A percentile compares a stretch with the other conserved stretches of the same genome.
These are phyloP conservation scores for Dicerorhinus sumatrensis DNA, from an alignment of 2,113 vertebrate species.

Conservation along the genomic window DNA sequence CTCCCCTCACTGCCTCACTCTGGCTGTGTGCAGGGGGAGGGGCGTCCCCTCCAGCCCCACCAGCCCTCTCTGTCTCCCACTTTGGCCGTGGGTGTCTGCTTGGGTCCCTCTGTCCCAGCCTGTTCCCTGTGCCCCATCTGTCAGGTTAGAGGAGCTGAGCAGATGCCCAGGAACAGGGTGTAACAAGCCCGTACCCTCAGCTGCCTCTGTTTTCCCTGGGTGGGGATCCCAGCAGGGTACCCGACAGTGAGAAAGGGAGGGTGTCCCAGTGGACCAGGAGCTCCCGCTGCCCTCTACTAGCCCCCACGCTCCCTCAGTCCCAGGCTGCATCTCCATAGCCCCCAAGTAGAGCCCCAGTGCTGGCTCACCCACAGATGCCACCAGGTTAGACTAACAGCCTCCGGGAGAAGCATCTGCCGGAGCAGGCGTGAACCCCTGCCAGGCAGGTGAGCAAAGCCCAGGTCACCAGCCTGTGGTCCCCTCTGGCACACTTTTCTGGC, in stretches of 20 bases:
- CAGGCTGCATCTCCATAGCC: background rate
- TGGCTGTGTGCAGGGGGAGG: background rate
- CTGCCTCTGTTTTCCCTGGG: constrained; percentile 67
- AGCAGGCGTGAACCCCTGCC: background rate
- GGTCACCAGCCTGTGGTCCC: background rate
- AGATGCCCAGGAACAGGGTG: constrained; percentile 79
- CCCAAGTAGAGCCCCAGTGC: background rate
- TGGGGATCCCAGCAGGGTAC: constrained; percentile 37
- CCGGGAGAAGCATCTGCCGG: background rate
- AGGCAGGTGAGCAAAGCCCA: background rate
- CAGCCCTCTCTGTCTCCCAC: constrained; percentile 77
- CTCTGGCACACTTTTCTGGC: constrained; percentile 62
- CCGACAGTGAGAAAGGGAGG: background rate
- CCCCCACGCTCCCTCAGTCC: background rate
- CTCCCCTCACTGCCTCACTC: background rate
- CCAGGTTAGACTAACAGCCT: background rate
- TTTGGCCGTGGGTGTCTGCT: constrained; percentile 81
- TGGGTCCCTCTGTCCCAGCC: constrained; percentile 77
- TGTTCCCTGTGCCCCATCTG: constrained; percentile 83
- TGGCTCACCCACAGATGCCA: background rate
- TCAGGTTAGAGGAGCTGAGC: constrained; percentile 77
- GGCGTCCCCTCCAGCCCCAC: constrained; percentile 39
- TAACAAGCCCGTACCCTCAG: constrained; percentile 69
- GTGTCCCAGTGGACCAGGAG: background rate
- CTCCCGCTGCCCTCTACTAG: background rate